These are phyloP conservation scores for Philonicus albiceps DNA, from an alignment of 2,888 invertebrate species.

Conservation along the genomic window DNA sequence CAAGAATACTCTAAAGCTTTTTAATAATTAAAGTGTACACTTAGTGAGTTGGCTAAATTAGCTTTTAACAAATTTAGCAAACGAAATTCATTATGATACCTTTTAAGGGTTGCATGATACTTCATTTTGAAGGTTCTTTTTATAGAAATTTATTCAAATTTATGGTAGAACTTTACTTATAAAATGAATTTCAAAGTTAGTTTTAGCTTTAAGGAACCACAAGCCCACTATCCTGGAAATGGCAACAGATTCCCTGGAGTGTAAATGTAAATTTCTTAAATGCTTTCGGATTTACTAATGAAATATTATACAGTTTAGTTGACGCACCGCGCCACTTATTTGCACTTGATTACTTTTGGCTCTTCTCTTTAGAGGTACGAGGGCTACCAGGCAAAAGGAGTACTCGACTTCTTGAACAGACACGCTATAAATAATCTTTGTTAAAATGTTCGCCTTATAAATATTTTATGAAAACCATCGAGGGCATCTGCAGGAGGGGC, in stretches of 20 bases:
- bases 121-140: neutral
- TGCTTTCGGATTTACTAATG: neutral
- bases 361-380: neutral
- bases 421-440: conserved; percentile 38
- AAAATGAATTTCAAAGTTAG: neutral
- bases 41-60: too few relatives aligned
- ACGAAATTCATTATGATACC: too few relatives aligned
- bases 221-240: neutral
- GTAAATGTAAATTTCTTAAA: neutral
- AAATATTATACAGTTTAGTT: neutral
- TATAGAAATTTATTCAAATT: neutral
- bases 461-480: conserved; percentile 41
- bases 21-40: too few relatives aligned
- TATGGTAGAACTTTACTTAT: neutral
- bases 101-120: neutral
- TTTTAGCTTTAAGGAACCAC: neutral
- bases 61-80: too few relatives aligned
- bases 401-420: conserved; percentile 22
- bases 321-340: neutral
- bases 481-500: neutral
- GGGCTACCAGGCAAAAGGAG: neutral
- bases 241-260: neutral
- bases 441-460: conserved; percentile 39
- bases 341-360: neutral
- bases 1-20: too few relatives aligned